Conservation (phyloP, 2,797 vertebrate genomes). For the Parotocinclus haroldoi region DNA sequence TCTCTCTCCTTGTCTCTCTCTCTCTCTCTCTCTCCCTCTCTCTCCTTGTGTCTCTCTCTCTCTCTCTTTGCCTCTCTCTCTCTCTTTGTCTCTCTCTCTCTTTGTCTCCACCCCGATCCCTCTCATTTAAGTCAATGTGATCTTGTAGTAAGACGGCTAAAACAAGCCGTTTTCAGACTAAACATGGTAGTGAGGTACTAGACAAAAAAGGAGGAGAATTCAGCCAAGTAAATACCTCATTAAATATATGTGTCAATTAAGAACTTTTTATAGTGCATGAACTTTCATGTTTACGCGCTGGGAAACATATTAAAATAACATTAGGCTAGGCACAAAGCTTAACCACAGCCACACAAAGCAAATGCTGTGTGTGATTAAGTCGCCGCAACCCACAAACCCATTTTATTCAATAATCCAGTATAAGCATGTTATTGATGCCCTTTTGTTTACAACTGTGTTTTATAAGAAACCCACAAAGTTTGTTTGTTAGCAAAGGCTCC, state of each 20-base stretch:
- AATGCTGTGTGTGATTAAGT: slow-evolving; percentile 25
- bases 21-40: no score
- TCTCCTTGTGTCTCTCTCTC: no score
- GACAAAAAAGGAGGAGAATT: not conserved
- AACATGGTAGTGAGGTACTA: not conserved
- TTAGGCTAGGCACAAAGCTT: slow-evolving; percentile 23
- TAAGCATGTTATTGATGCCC: slow-evolving; percentile 32
- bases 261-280: slow-evolving; percentile 3
- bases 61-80: no score
- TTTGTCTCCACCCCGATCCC: not conserved
- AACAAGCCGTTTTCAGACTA: not conserved
- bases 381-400: slow-evolving; percentile 30
- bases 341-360: slow-evolving; percentile 22
- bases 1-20: no score
- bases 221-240: slow-evolving; percentile 8
- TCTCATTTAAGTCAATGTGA: not conserved
- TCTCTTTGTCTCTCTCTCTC: no score
- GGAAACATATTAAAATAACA: slow-evolving; percentile 24
- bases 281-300: slow-evolving; percentile 16
- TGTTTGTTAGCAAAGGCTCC: slow-evolving; percentile 13
- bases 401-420: slow-evolving; percentile 29
- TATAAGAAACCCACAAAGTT: slow-evolving; percentile 13
- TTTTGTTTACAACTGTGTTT: slow-evolving; percentile 23
- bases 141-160: no score
- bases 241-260: slow-evolving; percentile 9